Base-by-base conservation (phyloP, 2,888 invertebrate species). In the Drosophila atripex region DNA sequence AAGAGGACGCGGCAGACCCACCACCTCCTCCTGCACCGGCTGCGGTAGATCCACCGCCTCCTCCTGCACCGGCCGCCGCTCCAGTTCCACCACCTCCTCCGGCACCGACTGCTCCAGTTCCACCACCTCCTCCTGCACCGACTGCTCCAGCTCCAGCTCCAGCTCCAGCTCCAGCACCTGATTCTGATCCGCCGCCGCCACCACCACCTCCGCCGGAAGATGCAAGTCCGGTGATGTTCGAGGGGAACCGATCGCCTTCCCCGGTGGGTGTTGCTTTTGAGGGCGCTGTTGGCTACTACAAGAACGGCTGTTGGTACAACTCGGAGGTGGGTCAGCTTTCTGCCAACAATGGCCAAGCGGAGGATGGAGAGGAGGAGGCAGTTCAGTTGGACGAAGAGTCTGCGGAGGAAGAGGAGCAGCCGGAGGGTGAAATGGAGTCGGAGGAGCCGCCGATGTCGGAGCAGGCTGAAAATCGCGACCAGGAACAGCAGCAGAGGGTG, bases 281-380 rank as follows among this genome's bases (percentile, higher is more conserved):
- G 2, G 9, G 41, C 21, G 38, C 32, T 3, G 11, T 14, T 0
- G 57, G 55, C 4, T 55, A 14, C 16, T 55, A 16, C 7, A 23
- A 21, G 1, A 16, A 46, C 14, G 55, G 55, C 4, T 57, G 56
- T 21, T 57, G 56, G 56, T 57, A 30, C 30, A 55, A 55, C 8
- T 25, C 11, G 1, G 35, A 55, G 14, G 7, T 35, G 7, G 6
- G 28, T 30, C 41, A 18, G 16, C 14, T n/a, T 7, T 4, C 32
- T 3, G 11, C 6, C 7, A 14, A 39, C 8, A 4, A 23, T 5
- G 21, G 4, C 21, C 21, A 23, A 23, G 21, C 4, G 21, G 21
- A 23, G 39, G 39, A 39, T 14, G 8, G 3, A 14, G 14, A 14
- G 3, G 14, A 39, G 39, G n/a, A 32, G 32, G 8, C 0, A 7